phyloP scores from a whole-genome alignment of 2,888 invertebrate genomes.

The Serrognathus titanus region DNA sequence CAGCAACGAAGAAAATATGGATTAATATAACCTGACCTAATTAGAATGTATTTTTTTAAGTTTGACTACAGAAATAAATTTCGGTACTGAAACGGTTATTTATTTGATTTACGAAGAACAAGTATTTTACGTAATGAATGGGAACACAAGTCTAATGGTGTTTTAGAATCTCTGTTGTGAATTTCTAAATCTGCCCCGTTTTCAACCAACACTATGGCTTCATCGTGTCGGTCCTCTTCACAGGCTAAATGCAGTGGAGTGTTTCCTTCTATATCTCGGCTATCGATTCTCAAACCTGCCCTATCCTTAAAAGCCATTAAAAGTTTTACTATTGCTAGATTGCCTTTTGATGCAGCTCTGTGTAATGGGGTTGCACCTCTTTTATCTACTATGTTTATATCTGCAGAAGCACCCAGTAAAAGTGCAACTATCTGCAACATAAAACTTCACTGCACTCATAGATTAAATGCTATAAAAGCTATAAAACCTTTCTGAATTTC shows the following conservation, averaged over 20 bases:
- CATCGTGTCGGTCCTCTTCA: slow-evolving; percentile 71
- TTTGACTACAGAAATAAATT: background rate
- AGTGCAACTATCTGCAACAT: slow-evolving; percentile 63
- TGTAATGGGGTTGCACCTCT: slow-evolving; percentile 74
- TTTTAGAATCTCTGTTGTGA: slow-evolving; percentile 63
- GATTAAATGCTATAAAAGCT: too few species aligned
- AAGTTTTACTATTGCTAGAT: slow-evolving; percentile 63
- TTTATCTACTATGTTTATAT: slow-evolving; percentile 66
- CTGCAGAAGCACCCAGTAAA: slow-evolving; percentile 64
- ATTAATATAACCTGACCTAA: too few species aligned
- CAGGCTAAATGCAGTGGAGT: slow-evolving; percentile 80
- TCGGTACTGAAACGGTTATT: background rate
- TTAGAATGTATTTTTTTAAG: too few species aligned
- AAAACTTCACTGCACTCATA: too few species aligned
- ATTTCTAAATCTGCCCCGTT: slow-evolving; percentile 61
- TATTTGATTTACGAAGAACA: background rate
- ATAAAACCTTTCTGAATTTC: too few species aligned
- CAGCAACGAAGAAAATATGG: background rate
- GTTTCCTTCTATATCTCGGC: slow-evolving; percentile 68
- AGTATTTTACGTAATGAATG: slow-evolving; percentile 11
- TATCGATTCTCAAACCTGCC: slow-evolving; percentile 50
- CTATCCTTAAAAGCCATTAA: slow-evolving; percentile 57
- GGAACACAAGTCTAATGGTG: slow-evolving; percentile 62
- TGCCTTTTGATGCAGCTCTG: slow-evolving; percentile 75
- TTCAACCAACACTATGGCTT: slow-evolving; percentile 61